Base-by-base conservation (phyloP, 1,140 invertebrate species). In the Drosophila suzukii region DNA sequence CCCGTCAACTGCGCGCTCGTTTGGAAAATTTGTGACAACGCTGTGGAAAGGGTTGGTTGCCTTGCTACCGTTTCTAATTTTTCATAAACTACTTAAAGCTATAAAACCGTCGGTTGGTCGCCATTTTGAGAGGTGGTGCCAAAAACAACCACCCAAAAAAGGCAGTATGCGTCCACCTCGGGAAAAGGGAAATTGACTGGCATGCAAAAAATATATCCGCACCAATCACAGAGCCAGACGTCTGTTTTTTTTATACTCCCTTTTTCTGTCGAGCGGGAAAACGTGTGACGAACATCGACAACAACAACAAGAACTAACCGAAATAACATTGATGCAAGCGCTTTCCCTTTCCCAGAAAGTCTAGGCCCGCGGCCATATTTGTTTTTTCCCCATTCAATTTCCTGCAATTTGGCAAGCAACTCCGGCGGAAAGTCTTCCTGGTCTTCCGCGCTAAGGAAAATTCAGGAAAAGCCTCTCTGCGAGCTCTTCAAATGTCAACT, bases 311-410 rank as follows among this genome's bases (percentile, higher is more conserved):
- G 20, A 20, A 54, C 49, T 39, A 59, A 50, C 53, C 56, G 51
- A 65, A 72, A 59, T 50, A 44, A 61, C 41, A 56, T 58, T 36
- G 68, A 66, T 57, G 59, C 65, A 51, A 66, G 47, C 55, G 58
- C 63, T 81, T 79, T 86, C 54, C 61, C 60, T 57, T 56, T 49
- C 44, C 61, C 51, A n/a, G 8, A 10, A 51, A 50, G 65, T 72
- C 68, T 71, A 49, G 53, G 78, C 84, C 81, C 57, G 81, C 63
- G 53, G 85, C 77, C 84, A 89, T 89, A 90, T 90, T 89, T 90
- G 84, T 73, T 84, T 81, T 84, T 60, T 55, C 72, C 55, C 58
- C 62, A 90, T 84, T 84, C 77, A 89, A 89, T 89, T 90, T 89
- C 77, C 85, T 83, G 77, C 67, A 70, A 72, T 67, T 86, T 75